Percentiles rank a stretch among this genome's conserved stretches.
Evolutionary conservation across 2,797 vertebrate species (phyloP).

Genomic region (Vultur gryphus): DNA sequence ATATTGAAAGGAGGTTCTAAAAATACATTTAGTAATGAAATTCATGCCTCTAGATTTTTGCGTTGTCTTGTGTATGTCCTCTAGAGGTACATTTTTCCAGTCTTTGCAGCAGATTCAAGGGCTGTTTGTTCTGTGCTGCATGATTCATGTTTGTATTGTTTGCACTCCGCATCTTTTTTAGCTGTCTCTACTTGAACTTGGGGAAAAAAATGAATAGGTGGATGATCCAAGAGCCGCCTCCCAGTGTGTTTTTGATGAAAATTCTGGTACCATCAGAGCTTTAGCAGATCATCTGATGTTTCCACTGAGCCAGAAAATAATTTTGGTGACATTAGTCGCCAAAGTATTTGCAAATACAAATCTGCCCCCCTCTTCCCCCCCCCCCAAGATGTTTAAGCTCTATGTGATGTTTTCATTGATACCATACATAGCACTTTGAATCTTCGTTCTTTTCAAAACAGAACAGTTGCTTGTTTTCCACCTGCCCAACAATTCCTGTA

Average conservation of each 20-base stretch:
- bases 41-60: neutral
- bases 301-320: neutral
- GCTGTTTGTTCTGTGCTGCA: neutral
- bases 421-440: neutral
- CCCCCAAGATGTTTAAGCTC: neutral
- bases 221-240: neutral
- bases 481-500: neutral
- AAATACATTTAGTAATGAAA: neutral
- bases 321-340: neutral
- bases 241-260: neutral
- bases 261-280: neutral
- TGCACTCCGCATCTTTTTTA: neutral
- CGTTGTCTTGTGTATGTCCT: neutral
- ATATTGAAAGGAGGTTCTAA: neutral
- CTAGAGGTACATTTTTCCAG: neutral
- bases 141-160: neutral
- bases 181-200: neutral
- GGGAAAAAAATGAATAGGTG: rapidly evolving
- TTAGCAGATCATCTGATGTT: neutral
- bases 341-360: neutral
- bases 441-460: neutral
- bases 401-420: neutral
- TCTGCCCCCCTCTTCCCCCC: no score
- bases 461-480: neutral
- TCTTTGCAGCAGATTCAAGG: neutral